A percentile compares a stretch with the other conserved stretches of the same genome.
These are phyloP conservation scores for Malachius bipustulatus DNA, from an alignment of 2,888 invertebrate genomes.

Conservation along the genomic window DNA sequence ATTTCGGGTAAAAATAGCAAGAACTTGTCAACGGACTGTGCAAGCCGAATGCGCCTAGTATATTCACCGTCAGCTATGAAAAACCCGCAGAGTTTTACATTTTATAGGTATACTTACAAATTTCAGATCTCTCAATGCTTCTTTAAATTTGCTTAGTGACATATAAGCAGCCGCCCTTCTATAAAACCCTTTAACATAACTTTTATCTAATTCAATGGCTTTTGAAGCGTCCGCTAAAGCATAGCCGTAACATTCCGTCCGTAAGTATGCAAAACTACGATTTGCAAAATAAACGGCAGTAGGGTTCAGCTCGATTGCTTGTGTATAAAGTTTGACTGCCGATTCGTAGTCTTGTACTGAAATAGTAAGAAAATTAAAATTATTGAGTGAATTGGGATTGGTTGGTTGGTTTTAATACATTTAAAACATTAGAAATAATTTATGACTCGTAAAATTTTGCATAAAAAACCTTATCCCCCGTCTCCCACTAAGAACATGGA, in stretches of 20 bases:
- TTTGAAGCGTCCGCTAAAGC: constrained; percentile 86
- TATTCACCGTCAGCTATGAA: too few species aligned
- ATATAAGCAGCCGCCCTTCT: constrained; percentile 92
- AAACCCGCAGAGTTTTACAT: background rate
- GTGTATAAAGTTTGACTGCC: constrained; percentile 78
- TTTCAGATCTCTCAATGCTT: constrained; percentile 94
- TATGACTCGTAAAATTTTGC: too few species aligned
- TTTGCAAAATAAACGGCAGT: constrained; percentile 86
- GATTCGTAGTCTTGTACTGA: constrained; percentile 80
- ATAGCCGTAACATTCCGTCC: constrained; percentile 90
- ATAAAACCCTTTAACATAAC: constrained; percentile 94
- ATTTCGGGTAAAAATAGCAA: too few species aligned
- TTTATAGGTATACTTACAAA: constrained; percentile 50
- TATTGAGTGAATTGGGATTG: too few species aligned
- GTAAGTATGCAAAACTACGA: constrained; percentile 88
- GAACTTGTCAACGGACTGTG: too few species aligned
- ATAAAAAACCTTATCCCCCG: too few species aligned
- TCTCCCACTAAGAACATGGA: constrained; percentile 10
- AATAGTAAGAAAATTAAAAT: constrained; percentile 31
- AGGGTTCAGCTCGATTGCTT: constrained; percentile 81
- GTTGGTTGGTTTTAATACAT: too few species aligned
- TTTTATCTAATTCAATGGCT: constrained; percentile 79
- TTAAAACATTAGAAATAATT: too few species aligned
- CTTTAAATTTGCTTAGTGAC: constrained; percentile 95
- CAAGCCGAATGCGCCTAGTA: too few species aligned